phyloP scores from a whole-genome alignment of 2,113 vertebrate species.

The Nerophis ophidion region DNA sequence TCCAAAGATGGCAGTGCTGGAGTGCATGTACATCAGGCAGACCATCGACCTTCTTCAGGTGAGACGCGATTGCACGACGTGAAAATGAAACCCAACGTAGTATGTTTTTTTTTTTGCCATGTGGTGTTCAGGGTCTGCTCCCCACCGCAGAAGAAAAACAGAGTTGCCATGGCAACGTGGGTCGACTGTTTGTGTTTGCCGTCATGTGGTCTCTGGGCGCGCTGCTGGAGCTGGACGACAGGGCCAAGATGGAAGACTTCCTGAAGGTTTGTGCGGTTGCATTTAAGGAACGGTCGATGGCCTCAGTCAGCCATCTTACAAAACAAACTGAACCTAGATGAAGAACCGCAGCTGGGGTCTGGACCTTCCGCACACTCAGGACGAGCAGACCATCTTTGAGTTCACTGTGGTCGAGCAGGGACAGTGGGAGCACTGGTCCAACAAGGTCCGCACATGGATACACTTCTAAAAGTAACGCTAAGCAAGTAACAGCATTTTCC shows the following conservation, averaged over 20 bases:
- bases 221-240: slow-evolving; percentile 73
- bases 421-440: slow-evolving; percentile 80
- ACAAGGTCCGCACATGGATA: slow-evolving; percentile 67
- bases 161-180: slow-evolving; percentile 41
- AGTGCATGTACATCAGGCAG: slow-evolving; percentile 81
- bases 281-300: too few species aligned
- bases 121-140: slow-evolving; percentile 70
- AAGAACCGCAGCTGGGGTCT: slow-evolving; percentile 44
- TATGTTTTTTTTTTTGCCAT: slow-evolving; percentile 4
- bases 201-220: slow-evolving; percentile 86
- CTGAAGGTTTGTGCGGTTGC: slow-evolving; percentile 32
- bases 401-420: slow-evolving; percentile 75
- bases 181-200: slow-evolving; percentile 77
- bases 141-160: slow-evolving; percentile 56
- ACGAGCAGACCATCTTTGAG: slow-evolving; percentile 78
- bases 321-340: too few species aligned
- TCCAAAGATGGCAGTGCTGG: slow-evolving; percentile 78
- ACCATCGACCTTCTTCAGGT: slow-evolving; percentile 80
- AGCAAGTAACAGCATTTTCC: background rate
- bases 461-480: background rate
- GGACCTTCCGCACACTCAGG: slow-evolving; percentile 63
- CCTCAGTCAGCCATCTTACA: too few species aligned
- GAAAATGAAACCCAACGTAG: slow-evolving; percentile 16
- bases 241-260: slow-evolving; percentile 74
- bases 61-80: slow-evolving; percentile 19